Percentiles rank a stretch among this genome's conserved stretches.
phyloP scores from a whole-genome alignment of 2,113 vertebrate species.

The Pongo abelii region DNA sequence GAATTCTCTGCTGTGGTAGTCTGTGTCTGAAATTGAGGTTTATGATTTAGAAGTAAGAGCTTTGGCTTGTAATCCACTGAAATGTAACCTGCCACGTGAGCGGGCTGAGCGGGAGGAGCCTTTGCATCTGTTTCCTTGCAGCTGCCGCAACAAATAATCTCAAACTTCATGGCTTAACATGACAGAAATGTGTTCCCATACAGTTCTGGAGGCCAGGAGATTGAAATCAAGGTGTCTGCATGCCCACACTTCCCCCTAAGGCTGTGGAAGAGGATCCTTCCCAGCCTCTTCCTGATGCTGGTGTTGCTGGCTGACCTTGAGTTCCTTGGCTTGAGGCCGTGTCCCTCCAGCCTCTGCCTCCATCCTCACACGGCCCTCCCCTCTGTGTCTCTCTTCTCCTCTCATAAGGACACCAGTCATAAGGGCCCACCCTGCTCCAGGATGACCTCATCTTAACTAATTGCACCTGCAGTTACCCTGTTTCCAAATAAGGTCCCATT shows the following conservation, averaged over 20 bases:
- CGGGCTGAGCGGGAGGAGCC: accelerated
- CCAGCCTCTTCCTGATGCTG: background rate
- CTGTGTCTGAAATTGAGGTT: background rate
- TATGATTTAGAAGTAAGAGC: background rate
- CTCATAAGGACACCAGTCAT: accelerated
- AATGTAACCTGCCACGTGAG: background rate
- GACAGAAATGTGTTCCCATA: accelerated
- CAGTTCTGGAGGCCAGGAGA: background rate
- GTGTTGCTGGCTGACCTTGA: background rate
- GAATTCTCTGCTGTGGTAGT: accelerated
- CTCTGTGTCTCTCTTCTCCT: background rate
- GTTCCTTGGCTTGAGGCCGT: accelerated
- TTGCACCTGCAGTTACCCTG: background rate
- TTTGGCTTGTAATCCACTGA: background rate
- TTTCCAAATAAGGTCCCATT: background rate
- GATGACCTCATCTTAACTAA: background rate
- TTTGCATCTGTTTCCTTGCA: background rate
- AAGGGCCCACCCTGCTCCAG: background rate
- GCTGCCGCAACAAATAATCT: background rate
- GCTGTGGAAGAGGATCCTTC: background rate
- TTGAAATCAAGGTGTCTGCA: too few relatives aligned
- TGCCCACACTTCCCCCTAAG: accelerated
- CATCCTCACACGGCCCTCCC: accelerated
- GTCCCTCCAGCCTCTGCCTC: accelerated
- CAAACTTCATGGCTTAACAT: background rate